Conservation (phyloP, 64 coral and sea anemone species). For the Pachyseris speciosa region DNA sequence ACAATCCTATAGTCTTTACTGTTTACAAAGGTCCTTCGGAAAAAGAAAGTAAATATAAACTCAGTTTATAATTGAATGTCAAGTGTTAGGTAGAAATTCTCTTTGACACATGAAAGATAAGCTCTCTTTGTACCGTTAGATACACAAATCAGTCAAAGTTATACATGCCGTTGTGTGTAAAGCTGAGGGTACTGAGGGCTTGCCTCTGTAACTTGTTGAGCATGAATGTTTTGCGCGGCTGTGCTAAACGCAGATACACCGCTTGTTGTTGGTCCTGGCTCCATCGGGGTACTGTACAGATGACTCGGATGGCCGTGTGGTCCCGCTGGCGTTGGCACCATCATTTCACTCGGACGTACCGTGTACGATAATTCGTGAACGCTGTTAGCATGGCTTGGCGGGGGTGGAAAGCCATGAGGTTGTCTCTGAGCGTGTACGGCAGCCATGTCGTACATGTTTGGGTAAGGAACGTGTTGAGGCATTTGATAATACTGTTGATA, state of each 20-base stretch:
- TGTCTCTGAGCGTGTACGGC: conserved; percentile 80
- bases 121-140: conserved; percentile 47
- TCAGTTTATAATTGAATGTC: conserved; percentile 31
- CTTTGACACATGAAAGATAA: conserved; percentile 58
- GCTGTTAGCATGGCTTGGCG: conserved; percentile 70
- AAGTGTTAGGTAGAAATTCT: conserved; percentile 14
- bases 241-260: conserved; percentile 74
- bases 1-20: conserved; percentile 25
- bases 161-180: conserved; percentile 95
- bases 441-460: conserved; percentile 84
- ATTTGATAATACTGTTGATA: conserved; percentile 76
- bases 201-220: conserved; percentile 71
- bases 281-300: conserved; percentile 78
- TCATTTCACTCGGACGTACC: conserved; percentile 81
- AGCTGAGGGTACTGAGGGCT: conserved; percentile 78
- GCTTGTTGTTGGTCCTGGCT: conserved; percentile 77
- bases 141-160: conserved; percentile 68
- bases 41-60: conserved; percentile 53
- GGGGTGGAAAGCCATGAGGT: conserved; percentile 67
- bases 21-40: conserved; percentile 28
- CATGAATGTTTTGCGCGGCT: conserved; percentile 86
- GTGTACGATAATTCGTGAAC: conserved; percentile 78
- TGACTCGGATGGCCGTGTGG: conserved; percentile 36
- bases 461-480: conserved; percentile 75
- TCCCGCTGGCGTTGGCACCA: conserved; percentile 35